Evolutionary conservation across 2,113 vertebrate species (phyloP).

Genomic region (Phycodurus eques): DNA sequence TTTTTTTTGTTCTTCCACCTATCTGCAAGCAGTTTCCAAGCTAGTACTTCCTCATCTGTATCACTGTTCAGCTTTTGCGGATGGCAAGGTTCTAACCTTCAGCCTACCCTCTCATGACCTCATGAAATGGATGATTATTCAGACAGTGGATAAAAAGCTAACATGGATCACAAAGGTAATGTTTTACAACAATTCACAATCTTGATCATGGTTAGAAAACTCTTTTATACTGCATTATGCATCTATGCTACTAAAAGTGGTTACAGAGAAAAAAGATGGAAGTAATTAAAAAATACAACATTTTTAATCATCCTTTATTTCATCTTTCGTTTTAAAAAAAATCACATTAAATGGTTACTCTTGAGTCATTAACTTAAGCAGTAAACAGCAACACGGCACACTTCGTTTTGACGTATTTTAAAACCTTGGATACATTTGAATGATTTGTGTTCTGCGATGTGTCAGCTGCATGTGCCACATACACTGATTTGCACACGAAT

Average conservation of each 20-base stretch:
- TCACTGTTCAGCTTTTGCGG: background rate
- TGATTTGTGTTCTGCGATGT: too few relatives aligned
- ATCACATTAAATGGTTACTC: too few relatives aligned
- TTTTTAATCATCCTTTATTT: too few relatives aligned
- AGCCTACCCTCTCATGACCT: background rate
- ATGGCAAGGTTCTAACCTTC: background rate
- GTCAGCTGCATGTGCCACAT: too few relatives aligned
- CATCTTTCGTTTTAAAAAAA: too few relatives aligned
- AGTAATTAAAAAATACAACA: slow-evolving; percentile 4
- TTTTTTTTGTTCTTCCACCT: background rate
- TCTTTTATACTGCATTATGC: background rate
- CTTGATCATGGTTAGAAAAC: background rate
- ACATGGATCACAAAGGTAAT: background rate
- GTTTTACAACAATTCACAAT: background rate
- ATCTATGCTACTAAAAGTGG: background rate
- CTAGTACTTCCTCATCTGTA: background rate
- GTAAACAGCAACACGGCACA: too few relatives aligned
- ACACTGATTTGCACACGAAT: too few relatives aligned
- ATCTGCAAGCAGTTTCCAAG: background rate
- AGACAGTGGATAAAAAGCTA: background rate
- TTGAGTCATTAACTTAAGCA: too few relatives aligned
- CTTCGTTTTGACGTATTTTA: too few relatives aligned
- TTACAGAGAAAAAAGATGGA: slow-evolving; percentile 27
- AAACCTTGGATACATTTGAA: too few relatives aligned
- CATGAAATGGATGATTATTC: background rate